phyloP scores from a whole-genome alignment of 2,797 vertebrate species.

The Numenius phaeopus region DNA sequence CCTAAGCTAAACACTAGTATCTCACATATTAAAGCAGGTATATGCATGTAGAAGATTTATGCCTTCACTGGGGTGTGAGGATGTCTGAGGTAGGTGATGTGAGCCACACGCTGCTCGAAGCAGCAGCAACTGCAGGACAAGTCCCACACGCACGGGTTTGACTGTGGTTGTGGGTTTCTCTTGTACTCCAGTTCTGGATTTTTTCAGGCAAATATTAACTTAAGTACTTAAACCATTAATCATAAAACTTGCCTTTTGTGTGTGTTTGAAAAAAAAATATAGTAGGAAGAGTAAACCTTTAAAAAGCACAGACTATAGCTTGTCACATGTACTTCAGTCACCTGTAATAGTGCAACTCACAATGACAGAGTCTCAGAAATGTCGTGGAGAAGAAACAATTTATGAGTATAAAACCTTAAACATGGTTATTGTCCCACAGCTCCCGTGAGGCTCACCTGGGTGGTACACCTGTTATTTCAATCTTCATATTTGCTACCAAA shows the following conservation, averaged over 20 bases:
- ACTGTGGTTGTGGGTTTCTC: not conserved
- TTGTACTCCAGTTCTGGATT: not conserved
- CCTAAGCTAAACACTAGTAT: not conserved
- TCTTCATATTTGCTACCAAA: not conserved
- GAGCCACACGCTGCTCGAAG: not conserved
- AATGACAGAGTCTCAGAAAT: not conserved
- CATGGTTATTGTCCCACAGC: not conserved
- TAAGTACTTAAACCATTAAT: not conserved
- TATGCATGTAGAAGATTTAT: not conserved
- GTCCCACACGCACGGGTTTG: fast-evolving
- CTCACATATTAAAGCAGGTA: not conserved
- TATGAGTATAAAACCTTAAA: not conserved
- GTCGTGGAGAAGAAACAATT: not conserved
- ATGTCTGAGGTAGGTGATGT: not conserved
- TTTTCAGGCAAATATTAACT: not conserved
- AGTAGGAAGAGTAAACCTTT: not conserved
- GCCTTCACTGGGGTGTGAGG: not conserved
- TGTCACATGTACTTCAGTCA: not conserved
- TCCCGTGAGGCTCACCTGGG: not conserved
- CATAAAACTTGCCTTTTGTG: not conserved
- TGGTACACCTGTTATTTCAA: not conserved
- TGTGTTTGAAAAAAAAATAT: not conserved
- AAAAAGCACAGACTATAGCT: not conserved
- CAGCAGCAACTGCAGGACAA: not conserved
- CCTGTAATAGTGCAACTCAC: not conserved